Evolutionary conservation across 2,113 vertebrate species (phyloP).

Genomic region (Dissostichus mawsoni): DNA sequence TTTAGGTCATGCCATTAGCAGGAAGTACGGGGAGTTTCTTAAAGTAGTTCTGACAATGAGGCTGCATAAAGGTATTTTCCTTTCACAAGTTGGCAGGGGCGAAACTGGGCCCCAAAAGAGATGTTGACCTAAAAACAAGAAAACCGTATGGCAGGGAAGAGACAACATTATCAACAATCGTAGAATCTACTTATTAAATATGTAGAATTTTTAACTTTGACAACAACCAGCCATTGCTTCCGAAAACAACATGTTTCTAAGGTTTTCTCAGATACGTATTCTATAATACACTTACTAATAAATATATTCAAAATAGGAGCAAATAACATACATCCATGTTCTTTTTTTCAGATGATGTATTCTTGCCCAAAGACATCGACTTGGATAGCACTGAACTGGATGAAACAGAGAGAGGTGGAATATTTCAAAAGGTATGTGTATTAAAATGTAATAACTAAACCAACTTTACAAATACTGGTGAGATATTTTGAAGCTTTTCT

Average conservation of each 20-base stretch:
- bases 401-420: conserved; percentile 98
- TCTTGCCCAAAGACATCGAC: conserved; percentile 99
- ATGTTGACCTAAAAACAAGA: neutral
- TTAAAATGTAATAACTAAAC: neutral
- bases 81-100: neutral
- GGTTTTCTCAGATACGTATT: neutral
- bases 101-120: neutral
- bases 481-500: neutral
- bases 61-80: neutral
- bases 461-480: neutral
- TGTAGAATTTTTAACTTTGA: neutral
- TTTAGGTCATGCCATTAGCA: neutral
- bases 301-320: neutral
- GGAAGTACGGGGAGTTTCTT: neutral
- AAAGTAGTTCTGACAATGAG: neutral
- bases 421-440: conserved; percentile 94
- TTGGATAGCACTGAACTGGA: conserved; percentile 98
- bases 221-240: no score
- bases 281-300: neutral
- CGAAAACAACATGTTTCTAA: no score
- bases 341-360: conserved; percentile 92
- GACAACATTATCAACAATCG: neutral
- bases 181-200: neutral
- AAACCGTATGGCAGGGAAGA: no score
- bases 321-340: neutral